Percentiles rank a stretch among this genome's conserved stretches.
Evolutionary conservation across 2,797 vertebrate species (phyloP).

Genomic region (Bucorvus abyssinicus): DNA sequence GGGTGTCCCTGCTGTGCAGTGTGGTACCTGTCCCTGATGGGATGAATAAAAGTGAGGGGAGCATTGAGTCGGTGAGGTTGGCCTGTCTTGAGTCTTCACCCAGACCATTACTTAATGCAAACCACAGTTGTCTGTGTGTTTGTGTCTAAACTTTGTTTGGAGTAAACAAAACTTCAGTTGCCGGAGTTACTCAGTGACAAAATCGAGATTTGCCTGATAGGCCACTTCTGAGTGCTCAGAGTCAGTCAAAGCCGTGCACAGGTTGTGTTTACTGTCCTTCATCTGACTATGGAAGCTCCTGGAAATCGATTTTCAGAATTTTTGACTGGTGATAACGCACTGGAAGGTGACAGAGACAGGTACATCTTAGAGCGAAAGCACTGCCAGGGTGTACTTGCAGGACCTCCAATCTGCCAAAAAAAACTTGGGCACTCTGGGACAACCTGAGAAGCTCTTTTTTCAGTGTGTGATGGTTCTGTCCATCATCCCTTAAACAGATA

Average conservation of each 20-base stretch:
- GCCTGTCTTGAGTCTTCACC: neutral
- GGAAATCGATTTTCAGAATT: neutral
- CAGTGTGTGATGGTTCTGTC: neutral
- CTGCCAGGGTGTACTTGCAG: neutral
- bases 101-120: neutral
- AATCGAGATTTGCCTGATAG: neutral
- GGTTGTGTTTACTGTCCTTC: neutral
- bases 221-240: neutral
- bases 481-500: neutral
- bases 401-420: neutral
- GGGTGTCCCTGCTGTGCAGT: neutral
- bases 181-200: neutral
- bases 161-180: neutral
- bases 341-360: neutral
- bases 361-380: neutral
- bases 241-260: neutral
- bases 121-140: neutral
- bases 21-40: neutral
- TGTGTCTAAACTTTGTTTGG: neutral
- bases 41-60: neutral
- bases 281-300: neutral
- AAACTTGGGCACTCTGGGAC: neutral
- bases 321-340: neutral
- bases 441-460: neutral
- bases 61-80: neutral